Evolutionary conservation across 2,113 vertebrate species (phyloP), one percentile per base, ranked within the genome.

Genomic region (Loxodonta africana): DNA sequence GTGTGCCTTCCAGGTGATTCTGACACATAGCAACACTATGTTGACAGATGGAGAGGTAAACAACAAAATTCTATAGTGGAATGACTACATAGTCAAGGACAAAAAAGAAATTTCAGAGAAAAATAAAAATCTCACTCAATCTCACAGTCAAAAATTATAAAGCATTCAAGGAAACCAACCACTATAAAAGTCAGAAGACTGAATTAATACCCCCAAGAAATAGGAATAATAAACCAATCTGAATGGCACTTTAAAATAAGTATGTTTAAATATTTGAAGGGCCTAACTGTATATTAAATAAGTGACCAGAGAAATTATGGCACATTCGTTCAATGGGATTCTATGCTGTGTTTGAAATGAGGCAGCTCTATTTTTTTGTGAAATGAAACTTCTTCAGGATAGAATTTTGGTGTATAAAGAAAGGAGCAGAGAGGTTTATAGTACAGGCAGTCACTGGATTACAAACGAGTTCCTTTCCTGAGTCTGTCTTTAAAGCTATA

Each of bases 41-140:
- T 1, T 77, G 60, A 78, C 21, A 67, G 28, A 57, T 33, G 88
- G 23, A 57, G 12, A 88, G 37, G 63, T 41, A 76, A 74, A 18
- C 41, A 82, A 83, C 33, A 90, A 90, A 84, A 78, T 67, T 10
- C n/a, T 37, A 46, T 80, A 23, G n/a, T 84, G 57, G 46, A 77
- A 83, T 67, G n/a, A 26, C 57, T 90, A 8, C 12, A 74, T 21
- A n/a, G 8, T 83, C 93, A 69, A 90, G 63, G 37, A 23, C 81
- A 90, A 78, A 62, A 62, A 62, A 83, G 87, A 77, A 28, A 77
- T 90, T 46, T 90, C n/a, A 83, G 20, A 83, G 25, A 84, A 90
- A 83, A 83, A 83, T 74, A 76, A 83, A 90, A 83, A 57, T 44
- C 8, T n/a, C 63, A 37, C 23, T 30, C n/a, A 83, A 83, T 7